These are phyloP conservation scores for Callyntrura guangdongensis DNA, from an alignment of 2,888 invertebrate genomes.

Conservation along the genomic window DNA sequence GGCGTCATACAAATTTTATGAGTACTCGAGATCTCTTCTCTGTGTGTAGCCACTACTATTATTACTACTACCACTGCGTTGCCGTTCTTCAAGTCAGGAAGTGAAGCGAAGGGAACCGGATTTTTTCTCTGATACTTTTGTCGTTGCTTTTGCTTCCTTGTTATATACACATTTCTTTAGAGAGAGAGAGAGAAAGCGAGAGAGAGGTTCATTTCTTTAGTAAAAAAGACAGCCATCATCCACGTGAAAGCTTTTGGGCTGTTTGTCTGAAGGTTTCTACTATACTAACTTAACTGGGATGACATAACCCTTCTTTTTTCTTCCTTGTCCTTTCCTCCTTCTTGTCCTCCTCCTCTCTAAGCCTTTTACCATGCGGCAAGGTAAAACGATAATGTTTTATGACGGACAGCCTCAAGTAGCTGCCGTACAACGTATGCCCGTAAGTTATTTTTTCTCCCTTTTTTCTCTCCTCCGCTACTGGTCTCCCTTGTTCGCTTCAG, in stretches of 20 bases:
- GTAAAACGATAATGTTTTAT: slow-evolving; percentile 76
- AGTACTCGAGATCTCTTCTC: slow-evolving; percentile 51
- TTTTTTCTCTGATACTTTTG: slow-evolving; percentile 67
- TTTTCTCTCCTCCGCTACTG: slow-evolving; percentile 1
- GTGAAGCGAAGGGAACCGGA: slow-evolving; percentile 68
- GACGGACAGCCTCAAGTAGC: slow-evolving; percentile 48
- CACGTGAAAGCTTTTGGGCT: slow-evolving; percentile 67
- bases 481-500: not conserved
- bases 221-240: slow-evolving; percentile 71
- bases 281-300: slow-evolving; percentile 51
- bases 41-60: slow-evolving; percentile 39
- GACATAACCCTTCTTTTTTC: slow-evolving; percentile 59
- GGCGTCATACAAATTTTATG: slow-evolving; percentile 78
- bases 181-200: slow-evolving; percentile 35
- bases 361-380: slow-evolving; percentile 64
- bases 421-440: slow-evolving; percentile 28
- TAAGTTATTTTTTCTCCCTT: not conserved
- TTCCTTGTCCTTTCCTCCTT: too few species aligned
- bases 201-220: slow-evolving; percentile 50
- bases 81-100: slow-evolving; percentile 61
- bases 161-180: slow-evolving; percentile 13
- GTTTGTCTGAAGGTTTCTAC: slow-evolving; percentile 52
- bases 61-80: too few species aligned
- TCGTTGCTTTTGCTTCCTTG: slow-evolving; percentile 41
- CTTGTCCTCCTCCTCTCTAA: slow-evolving; percentile 13